Conservation (phyloP, 2,888 invertebrate genomes). For the Athalia circularis region DNA sequence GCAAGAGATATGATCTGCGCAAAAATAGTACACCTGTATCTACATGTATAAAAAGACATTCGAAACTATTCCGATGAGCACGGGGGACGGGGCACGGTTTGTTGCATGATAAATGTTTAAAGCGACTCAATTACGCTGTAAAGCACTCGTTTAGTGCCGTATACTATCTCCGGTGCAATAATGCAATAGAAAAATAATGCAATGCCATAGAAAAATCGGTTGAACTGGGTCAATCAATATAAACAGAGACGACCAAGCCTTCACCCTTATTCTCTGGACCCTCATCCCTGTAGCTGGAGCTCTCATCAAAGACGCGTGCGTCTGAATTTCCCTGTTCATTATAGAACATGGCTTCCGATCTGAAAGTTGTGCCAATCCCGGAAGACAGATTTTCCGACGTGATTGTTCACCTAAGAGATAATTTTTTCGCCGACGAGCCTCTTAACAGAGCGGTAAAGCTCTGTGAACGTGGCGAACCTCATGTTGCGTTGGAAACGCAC, state of each 20-base stretch:
- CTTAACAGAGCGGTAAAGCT: constrained; percentile 86
- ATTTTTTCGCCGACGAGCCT: constrained; percentile 90
- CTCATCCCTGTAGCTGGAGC: constrained; percentile 48
- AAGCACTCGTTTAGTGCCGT: not conserved
- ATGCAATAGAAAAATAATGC: constrained; percentile 13
- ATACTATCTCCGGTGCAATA: constrained; percentile 10
- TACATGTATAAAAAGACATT: too few species aligned
- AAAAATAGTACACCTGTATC: too few species aligned
- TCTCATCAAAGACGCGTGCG: constrained; percentile 62
- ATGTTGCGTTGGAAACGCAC: constrained; percentile 83
- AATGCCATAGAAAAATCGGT: constrained; percentile 50
- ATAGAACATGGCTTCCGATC: constrained; percentile 64
- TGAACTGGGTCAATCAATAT: constrained; percentile 74
- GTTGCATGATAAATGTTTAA: not conserved
- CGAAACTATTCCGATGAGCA: too few species aligned
- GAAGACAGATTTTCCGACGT: constrained; percentile 78
- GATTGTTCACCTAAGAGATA: constrained; percentile 82
- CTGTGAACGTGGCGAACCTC: constrained; percentile 82
- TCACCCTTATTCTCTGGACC: constrained; percentile 28
- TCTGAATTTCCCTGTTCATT: constrained; percentile 59
- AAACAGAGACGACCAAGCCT: constrained; percentile 48
- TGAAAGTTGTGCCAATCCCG: constrained; percentile 75
- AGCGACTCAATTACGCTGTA: too few species aligned
- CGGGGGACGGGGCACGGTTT: too few species aligned
- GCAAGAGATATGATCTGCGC: too few species aligned